Conservation (phyloP, 2,797 vertebrate genomes). For the Phaenicophaeus curvirostris region DNA sequence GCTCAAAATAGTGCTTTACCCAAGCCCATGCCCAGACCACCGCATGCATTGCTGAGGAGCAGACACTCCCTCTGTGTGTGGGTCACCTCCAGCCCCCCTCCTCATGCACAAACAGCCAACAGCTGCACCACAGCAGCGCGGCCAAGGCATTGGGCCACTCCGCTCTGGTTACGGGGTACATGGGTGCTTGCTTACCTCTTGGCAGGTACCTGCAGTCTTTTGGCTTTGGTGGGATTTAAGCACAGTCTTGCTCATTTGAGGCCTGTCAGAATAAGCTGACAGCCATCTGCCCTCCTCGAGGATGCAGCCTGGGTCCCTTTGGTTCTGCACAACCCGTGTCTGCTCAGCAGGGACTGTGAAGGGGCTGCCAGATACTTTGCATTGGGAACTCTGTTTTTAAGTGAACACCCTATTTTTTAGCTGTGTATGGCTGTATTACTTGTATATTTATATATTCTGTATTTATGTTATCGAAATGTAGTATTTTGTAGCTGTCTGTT, state of each 20-base stretch:
- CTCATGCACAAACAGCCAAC: accelerated
- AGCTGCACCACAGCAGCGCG: accelerated
- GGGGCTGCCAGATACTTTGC: slow-evolving; percentile 39
- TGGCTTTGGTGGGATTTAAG: not conserved
- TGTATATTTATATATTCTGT: slow-evolving; percentile 81
- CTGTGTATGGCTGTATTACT: slow-evolving; percentile 74
- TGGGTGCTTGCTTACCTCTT: not conserved
- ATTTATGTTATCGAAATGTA: slow-evolving; percentile 78
- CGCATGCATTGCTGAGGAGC: accelerated
- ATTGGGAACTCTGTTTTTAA: slow-evolving; percentile 59
- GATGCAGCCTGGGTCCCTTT: not conserved
- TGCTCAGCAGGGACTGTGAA: slow-evolving; percentile 32
- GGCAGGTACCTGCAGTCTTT: not conserved
- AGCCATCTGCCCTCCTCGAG: not conserved
- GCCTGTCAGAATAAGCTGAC: not conserved
- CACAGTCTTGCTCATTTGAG: not conserved
- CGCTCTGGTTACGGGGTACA: accelerated
- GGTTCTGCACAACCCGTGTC: not conserved
- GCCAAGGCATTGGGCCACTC: not conserved
- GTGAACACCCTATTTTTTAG: slow-evolving; percentile 63
- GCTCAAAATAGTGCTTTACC: not conserved
- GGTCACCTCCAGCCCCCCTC: not conserved
- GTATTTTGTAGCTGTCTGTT: slow-evolving; percentile 79
- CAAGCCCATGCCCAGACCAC: accelerated
- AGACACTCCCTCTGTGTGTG: not conserved